Conservation (phyloP, 2,888 invertebrate genomes). For the Cataglyphis altisquamis region DNA sequence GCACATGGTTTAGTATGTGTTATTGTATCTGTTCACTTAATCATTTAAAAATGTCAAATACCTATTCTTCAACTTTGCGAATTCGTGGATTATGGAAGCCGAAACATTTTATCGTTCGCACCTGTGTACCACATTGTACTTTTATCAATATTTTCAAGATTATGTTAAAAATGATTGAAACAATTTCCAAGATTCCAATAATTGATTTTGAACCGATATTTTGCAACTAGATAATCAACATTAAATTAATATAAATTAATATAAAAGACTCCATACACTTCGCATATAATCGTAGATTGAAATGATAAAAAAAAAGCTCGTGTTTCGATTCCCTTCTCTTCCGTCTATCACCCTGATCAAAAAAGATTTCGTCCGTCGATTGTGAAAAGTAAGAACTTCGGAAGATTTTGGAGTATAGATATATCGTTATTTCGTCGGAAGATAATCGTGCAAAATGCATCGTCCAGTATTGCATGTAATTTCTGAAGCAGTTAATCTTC, state of each 20-base stretch:
- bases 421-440: slow-evolving; percentile 12
- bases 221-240: neutral
- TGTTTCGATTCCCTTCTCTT: neutral
- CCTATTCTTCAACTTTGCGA: neutral
- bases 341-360: neutral
- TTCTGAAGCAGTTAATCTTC: slow-evolving; percentile 31
- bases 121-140: neutral
- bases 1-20: neutral
- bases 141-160: neutral
- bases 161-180: neutral
- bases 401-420: neutral
- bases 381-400: neutral
- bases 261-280: neutral
- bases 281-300: slow-evolving; percentile 12
- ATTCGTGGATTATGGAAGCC: slow-evolving; percentile 5
- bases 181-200: neutral
- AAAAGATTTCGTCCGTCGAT: slow-evolving; percentile 28
- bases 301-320: neutral
- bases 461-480: slow-evolving; percentile 6
- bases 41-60: neutral
- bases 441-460: neutral
- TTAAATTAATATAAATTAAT: neutral
- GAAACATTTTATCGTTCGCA: neutral
- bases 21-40: neutral
- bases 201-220: neutral